Evolutionary conservation across 92 coral and sea anemone genomes (phyloP).

Genomic region (Zoanthus sociatus): DNA sequence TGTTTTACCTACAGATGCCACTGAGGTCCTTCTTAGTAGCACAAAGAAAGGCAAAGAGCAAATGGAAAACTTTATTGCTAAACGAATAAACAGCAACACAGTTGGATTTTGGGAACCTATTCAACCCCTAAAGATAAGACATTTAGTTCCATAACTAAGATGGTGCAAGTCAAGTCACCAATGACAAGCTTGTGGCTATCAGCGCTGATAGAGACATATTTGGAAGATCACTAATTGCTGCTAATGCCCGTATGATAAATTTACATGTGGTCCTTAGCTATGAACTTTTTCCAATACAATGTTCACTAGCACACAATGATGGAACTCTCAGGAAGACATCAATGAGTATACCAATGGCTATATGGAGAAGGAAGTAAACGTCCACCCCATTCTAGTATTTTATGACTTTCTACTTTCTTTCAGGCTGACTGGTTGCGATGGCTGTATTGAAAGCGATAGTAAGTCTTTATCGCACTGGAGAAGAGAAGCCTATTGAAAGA

Average conservation of each 20-base stretch:
- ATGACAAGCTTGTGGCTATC: conserved; percentile 26
- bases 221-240: conserved; percentile 38
- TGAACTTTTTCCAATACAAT: conserved; percentile 36
- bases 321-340: conserved; percentile 46
- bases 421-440: too few relatives aligned
- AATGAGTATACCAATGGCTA: background rate
- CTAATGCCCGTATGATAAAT: conserved; percentile 36
- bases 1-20: conserved; percentile 44
- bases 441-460: too few relatives aligned
- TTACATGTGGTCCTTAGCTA: conserved; percentile 38
- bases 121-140: conserved; percentile 21
- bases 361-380: background rate
- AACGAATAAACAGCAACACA: conserved; percentile 34
- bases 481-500: too few relatives aligned
- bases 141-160: conserved; percentile 31
- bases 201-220: conserved; percentile 38
- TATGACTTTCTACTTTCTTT: background rate
- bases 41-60: conserved; percentile 30
- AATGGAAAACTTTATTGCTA: conserved; percentile 44
- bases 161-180: background rate
- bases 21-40: conserved; percentile 27
- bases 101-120: conserved; percentile 46
- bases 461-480: too few relatives aligned
- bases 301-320: conserved; percentile 40
- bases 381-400: background rate